Evolutionary conservation across 35 echinoderm and acorn worm genomes (phyloP).

Genomic region (Ophioderma brevispina): DNA sequence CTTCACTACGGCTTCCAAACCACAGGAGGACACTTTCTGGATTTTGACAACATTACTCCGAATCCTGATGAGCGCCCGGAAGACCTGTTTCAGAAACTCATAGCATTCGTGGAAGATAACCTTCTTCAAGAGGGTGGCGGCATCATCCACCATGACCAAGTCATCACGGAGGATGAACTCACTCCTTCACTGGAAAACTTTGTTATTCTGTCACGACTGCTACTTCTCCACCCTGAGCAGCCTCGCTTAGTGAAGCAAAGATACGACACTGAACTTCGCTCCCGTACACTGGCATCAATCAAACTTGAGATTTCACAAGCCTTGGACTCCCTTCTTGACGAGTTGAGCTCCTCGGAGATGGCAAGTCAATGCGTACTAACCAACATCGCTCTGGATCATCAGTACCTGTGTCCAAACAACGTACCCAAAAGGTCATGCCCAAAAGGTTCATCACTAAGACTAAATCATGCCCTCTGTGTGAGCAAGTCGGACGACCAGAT

Average conservation of each 20-base stretch:
- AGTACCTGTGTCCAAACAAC: not conserved
- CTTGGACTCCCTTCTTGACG: not conserved
- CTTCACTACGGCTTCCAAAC: constrained; percentile 55
- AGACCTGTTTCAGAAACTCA: constrained; percentile 21
- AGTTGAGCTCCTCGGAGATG: not conserved
- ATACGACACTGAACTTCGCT: constrained; percentile 36
- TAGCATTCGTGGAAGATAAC: constrained; percentile 41
- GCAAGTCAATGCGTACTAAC: not conserved
- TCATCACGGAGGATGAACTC: not conserved
- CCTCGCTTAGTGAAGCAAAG: constrained; percentile 41
- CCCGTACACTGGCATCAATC: constrained; percentile 43
- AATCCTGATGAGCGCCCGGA: constrained; percentile 28
- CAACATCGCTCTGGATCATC: not conserved
- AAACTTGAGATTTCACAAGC: constrained; percentile 67
- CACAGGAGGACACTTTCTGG: constrained; percentile 14
- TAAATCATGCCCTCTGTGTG: constrained; percentile 30
- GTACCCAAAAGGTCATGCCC: too few species aligned
- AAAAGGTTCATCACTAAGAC: not conserved
- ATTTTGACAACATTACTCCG: constrained; percentile 16
- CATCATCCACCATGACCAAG: not conserved
- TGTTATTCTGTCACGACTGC: constrained; percentile 26
- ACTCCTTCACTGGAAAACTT: constrained; percentile 25
- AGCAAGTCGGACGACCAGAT: not conserved
- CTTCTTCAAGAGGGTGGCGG: not conserved
- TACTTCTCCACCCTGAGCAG: constrained; percentile 3